These are phyloP conservation scores for Enoplosus armatus DNA, from an alignment of 2,797 vertebrate species.

Conservation along the genomic window DNA sequence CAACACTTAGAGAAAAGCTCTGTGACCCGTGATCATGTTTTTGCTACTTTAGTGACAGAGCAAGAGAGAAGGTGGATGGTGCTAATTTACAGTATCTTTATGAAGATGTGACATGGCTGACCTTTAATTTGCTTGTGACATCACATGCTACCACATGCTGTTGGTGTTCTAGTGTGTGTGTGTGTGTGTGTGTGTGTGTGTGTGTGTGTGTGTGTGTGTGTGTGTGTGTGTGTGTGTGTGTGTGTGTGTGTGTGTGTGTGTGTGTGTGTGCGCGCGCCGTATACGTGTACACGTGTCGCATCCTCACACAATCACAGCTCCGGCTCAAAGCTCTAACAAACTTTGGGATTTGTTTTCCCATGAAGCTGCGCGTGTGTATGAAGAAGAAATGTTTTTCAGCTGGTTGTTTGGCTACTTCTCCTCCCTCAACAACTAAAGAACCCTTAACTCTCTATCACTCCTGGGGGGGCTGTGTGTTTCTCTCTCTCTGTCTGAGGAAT, in stretches of 20 bases:
- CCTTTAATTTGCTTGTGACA: constrained; percentile 34
- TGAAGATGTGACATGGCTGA: constrained; percentile 17
- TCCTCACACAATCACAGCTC: constrained; percentile 9
- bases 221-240: neutral
- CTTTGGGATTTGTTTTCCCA: constrained; percentile 18
- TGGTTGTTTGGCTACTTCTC: constrained; percentile 18
- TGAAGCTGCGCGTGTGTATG: neutral
- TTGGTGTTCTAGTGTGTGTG: neutral
- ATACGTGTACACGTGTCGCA: neutral
- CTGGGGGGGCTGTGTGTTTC: neutral
- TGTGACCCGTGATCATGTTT: neutral
- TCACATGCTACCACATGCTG: neutral
- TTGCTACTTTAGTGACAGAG: neutral
- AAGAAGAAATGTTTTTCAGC: constrained; percentile 1
- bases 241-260: neutral
- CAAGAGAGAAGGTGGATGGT: neutral
- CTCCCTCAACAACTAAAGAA: neutral
- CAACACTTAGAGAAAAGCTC: neutral
- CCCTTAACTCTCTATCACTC: constrained; percentile 2
- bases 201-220: neutral
- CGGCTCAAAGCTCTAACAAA: constrained; percentile 30
- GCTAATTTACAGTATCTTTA: constrained; percentile 7
- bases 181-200: neutral
- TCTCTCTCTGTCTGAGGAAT: constrained; percentile 11
- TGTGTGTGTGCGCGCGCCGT: neutral